A percentile compares a stretch with the other conserved stretches of the same genome.
Evolutionary conservation across 53 echinoderm and acorn worm genomes (phyloP).

Genomic region (Echinarachnius parma): DNA sequence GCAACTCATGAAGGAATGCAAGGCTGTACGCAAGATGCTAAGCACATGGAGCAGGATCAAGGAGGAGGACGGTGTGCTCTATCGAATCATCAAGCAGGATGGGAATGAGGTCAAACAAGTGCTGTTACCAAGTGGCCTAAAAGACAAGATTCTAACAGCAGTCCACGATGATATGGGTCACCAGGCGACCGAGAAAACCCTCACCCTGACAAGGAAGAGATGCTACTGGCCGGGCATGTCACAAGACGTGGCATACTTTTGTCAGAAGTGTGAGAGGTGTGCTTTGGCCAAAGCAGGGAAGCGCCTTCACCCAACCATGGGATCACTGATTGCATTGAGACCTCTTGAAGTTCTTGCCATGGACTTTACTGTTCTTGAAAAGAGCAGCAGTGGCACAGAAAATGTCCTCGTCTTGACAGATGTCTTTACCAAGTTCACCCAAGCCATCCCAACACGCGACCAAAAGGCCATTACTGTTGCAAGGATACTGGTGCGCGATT

Average conservation of each 20-base stretch:
- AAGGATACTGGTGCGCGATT: conserved; percentile 40
- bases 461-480: conserved; percentile 61
- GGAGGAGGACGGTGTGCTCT: conserved; percentile 42
- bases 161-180: conserved; percentile 59
- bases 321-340: conserved; percentile 36
- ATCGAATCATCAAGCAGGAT: conserved; percentile 7
- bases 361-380: conserved; percentile 62
- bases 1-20: conserved; percentile 21
- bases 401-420: conserved; percentile 68
- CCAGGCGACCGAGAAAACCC: conserved; percentile 52
- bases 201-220: conserved; percentile 26
- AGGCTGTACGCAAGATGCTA: conserved; percentile 11
- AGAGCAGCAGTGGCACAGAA: conserved; percentile 27
- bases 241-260: conserved; percentile 30
- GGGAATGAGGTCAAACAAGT: conserved; percentile 42
- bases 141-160: conserved; percentile 25
- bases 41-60: conserved; percentile 10
- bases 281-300: conserved; percentile 54
- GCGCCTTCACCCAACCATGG: conserved; percentile 7
- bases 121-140: conserved; percentile 47
- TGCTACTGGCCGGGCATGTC: conserved; percentile 65
- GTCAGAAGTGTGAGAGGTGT: conserved; percentile 47
- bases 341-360: conserved; percentile 61
- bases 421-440: conserved; percentile 54
- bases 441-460: conserved; percentile 52